phyloP scores from a whole-genome alignment of 2,888 invertebrate genomes.

The Macropis europaea region DNA sequence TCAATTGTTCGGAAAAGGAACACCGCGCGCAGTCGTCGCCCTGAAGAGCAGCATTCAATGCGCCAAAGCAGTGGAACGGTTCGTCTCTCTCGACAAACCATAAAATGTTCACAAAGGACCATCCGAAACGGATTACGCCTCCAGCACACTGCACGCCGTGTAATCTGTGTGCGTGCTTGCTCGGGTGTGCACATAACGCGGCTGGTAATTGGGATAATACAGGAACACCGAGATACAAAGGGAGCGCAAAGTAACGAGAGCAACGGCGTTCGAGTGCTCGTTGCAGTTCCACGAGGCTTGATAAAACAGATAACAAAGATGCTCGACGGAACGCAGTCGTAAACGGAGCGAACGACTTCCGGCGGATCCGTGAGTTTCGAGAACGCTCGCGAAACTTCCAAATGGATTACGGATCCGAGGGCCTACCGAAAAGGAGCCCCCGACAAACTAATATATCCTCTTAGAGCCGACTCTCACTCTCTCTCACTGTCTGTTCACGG shows the following conservation, averaged over 20 bases:
- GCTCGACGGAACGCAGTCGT: conserved; percentile 33
- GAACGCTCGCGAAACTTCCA: conserved; percentile 52
- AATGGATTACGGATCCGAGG: conserved; percentile 49
- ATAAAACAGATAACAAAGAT: conserved; percentile 29
- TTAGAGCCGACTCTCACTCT: conserved; percentile 36
- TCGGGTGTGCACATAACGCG: no score
- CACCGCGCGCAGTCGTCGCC: no score
- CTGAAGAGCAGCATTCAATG: no score
- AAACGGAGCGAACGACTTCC: conserved; percentile 44
- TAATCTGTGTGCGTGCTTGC: no score
- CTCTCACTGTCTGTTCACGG: conserved; percentile 25
- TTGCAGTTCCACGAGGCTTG: not conserved
- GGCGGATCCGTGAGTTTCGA: conserved; percentile 53
- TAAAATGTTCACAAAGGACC: no score
- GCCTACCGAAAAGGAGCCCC: conserved; percentile 22
- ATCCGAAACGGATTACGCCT: no score
- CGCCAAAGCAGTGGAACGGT: no score
- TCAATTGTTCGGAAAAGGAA: no score
- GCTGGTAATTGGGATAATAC: not conserved
- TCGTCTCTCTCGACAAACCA: no score
- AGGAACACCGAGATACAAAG: not conserved
- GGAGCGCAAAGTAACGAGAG: not conserved
- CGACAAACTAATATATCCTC: conserved; percentile 59
- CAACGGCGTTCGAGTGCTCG: not conserved
- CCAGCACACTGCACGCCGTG: no score